These are phyloP conservation scores for Andrena hattorfiana DNA, from an alignment of 2,888 invertebrate species.

Conservation along the genomic window DNA sequence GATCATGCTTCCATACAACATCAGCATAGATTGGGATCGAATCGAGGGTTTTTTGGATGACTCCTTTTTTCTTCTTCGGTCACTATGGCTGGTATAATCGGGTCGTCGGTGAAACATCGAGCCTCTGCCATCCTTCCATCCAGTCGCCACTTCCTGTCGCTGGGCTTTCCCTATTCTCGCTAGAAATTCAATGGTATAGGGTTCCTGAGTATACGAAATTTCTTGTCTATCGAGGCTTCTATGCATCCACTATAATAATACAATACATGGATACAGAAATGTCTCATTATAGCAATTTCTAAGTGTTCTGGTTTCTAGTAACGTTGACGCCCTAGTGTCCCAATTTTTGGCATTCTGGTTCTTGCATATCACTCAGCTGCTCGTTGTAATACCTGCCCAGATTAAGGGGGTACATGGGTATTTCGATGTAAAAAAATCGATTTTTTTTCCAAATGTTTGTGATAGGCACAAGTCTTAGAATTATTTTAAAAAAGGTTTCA, in stretches of 20 bases:
- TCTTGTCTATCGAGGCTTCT: neutral
- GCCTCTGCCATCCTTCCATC: slow-evolving; percentile 25
- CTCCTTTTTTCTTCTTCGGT: slow-evolving; percentile 64
- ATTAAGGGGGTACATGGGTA: too few relatives aligned
- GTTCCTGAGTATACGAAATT: neutral
- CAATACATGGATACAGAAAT: neutral
- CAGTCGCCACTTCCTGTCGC: slow-evolving; percentile 33
- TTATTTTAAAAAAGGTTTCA: too few relatives aligned
- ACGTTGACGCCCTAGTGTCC: neutral
- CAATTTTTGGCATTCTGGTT: neutral
- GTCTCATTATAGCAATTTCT: neutral
- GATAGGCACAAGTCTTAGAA: too few relatives aligned
- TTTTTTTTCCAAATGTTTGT: too few relatives aligned
- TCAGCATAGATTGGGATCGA: slow-evolving; percentile 78
- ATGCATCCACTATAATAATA: neutral
- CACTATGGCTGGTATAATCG: slow-evolving; percentile 65
- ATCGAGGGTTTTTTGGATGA: slow-evolving; percentile 70
- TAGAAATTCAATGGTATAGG: neutral
- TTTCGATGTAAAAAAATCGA: too few relatives aligned
- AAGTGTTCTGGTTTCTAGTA: neutral
- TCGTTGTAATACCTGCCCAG: too few relatives aligned
- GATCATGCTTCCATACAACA: slow-evolving; percentile 73
- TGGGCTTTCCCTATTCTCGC: too few relatives aligned
- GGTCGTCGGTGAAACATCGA: slow-evolving; percentile 52
- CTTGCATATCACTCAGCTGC: neutral